phyloP scores from a whole-genome alignment of 2,113 vertebrate species.

The Brachirus orientalis region DNA sequence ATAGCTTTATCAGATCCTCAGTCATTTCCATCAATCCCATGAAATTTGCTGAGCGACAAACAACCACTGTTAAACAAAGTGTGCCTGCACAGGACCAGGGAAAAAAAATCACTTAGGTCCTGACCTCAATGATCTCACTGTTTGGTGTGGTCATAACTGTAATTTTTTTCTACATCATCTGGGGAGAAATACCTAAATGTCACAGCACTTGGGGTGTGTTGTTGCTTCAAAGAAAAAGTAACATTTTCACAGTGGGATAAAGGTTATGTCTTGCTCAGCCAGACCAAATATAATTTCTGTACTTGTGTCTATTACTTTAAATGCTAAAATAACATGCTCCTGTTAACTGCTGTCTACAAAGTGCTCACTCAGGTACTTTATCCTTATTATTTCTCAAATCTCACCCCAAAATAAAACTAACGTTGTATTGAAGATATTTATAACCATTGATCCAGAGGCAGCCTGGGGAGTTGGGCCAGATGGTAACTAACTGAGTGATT shows the following conservation, averaged over 20 bases:
- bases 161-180: neutral
- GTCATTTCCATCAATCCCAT: neutral
- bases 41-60: neutral
- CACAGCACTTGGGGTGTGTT: neutral
- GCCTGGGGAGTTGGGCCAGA: constrained; percentile 49
- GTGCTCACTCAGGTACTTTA: constrained; percentile 18
- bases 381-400: constrained; percentile 49
- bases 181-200: neutral
- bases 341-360: neutral
- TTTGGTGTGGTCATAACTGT: neutral
- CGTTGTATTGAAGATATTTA: constrained; percentile 58
- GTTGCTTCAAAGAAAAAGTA: neutral
- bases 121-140: neutral
- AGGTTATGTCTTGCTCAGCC: neutral
- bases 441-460: constrained; percentile 53
- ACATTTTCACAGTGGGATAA: neutral
- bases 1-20: too few relatives aligned
- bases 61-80: too few relatives aligned
- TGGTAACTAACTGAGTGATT: constrained; percentile 60
- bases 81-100: too few relatives aligned
- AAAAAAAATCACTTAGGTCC: too few relatives aligned
- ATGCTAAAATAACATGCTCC: neutral
- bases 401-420: constrained; percentile 56
- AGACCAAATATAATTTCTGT: neutral
- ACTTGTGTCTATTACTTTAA: neutral